phyloP scores from a whole-genome alignment of 2,113 vertebrate genomes.

The Capricornis sumatraensis region DNA sequence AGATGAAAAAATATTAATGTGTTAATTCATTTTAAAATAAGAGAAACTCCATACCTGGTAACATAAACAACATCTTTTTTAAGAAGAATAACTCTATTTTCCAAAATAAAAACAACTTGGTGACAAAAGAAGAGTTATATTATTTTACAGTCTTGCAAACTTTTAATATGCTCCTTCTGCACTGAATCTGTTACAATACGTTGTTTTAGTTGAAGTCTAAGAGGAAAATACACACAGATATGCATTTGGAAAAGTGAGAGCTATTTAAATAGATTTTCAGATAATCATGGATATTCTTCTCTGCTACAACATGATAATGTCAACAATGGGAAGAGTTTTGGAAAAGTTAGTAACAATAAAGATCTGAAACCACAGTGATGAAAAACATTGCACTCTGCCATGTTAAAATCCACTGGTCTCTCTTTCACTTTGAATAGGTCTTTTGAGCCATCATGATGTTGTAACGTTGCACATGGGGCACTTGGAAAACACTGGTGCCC shows the following conservation, averaged over 20 bases:
- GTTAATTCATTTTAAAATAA: neutral
- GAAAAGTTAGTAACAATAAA: neutral
- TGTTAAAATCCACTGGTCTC: neutral
- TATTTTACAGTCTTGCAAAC: neutral
- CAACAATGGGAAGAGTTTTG: neutral
- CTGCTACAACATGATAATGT: neutral
- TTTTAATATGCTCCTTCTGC: neutral
- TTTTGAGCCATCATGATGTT: neutral
- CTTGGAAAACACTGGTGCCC: neutral
- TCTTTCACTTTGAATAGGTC: neutral
- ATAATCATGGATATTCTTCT: neutral
- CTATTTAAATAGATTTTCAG: neutral
- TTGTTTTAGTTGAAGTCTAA: neutral
- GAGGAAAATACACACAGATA: neutral
- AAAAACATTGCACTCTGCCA: neutral
- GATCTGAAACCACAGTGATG: neutral
- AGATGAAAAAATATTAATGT: neutral
- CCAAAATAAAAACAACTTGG: neutral
- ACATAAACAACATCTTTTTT: neutral
- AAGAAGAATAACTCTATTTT: neutral
- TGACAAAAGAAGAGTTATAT: neutral
- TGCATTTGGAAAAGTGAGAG: neutral
- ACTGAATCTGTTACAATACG: neutral
- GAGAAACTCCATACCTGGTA: neutral
- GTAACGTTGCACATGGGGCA: neutral